Evolutionary conservation across 2,888 invertebrate genomes (phyloP), one percentile per base, ranked within the genome.

Genomic region (Drosophila pegasa): DNA sequence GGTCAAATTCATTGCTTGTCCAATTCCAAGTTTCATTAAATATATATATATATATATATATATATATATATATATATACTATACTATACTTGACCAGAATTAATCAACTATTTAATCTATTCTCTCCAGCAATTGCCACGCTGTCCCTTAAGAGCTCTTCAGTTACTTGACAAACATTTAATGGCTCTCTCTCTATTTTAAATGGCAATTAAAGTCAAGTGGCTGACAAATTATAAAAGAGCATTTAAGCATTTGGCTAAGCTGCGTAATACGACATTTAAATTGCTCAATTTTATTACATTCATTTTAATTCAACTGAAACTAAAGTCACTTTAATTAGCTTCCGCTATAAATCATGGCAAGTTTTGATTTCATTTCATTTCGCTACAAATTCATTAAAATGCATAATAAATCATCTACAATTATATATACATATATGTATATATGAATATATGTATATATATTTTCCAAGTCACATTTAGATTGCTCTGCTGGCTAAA

Each of bases 141-240:
- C 12, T 9, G n/a, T 1, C 22, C 3, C 3, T 41, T n/a, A 8
- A 41, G 4, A 8, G 22, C 41, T 41, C 22, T 27, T n/a, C 43
- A 43, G 10, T 43, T 27, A 14, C 22, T 25, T 8, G 2, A 4
- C 25, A 25, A 25, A 9, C 22, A 43, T 43, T 43, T 27, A 45
- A 45, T 16, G 43, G 10, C 25, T 27, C 43, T 27, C 43, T 27
- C 27, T 6, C 7, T 45, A n/a, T 16, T 27, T 16, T 1, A 27
- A 27, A 16, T 9, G 43, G 27, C 27, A 45, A 45, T 45, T 45
- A 45, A 27, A 45, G 27, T 5, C 25, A 45, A 45, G 43, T 25
- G 9, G 22, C 43, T 25, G 25, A 45, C 7, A 29, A 6, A 16
- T 27, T 16, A 10, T 9, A 10, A 16, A 27, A 41, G 3, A 14